Conservation (phyloP, 2,113 vertebrate species). For the Xyliphius kryptos region DNA sequence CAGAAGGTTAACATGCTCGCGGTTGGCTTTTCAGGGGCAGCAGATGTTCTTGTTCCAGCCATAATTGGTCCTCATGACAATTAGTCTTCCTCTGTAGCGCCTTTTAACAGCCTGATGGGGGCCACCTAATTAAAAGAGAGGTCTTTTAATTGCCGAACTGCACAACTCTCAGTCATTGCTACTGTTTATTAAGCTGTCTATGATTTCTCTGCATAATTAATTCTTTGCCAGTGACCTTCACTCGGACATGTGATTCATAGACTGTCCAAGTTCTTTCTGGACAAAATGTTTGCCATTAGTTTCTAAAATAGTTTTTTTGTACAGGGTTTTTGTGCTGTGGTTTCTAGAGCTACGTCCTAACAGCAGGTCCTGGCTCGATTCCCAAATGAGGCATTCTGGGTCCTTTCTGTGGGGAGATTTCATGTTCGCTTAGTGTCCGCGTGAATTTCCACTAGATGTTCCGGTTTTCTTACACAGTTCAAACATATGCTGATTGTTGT, state of each 20-base stretch:
- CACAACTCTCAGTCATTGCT: slow-evolving; percentile 35
- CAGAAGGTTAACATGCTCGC: slow-evolving; percentile 45
- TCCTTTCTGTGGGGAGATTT: no score
- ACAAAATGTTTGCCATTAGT: no score
- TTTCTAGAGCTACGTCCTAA: no score
- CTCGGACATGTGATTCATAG: neutral
- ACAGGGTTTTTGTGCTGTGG: no score
- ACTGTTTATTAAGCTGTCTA: slow-evolving; percentile 39
- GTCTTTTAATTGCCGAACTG: slow-evolving; percentile 45
- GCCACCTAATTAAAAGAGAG: slow-evolving; percentile 48
- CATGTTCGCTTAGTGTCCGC: no score
- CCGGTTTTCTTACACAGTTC: no score
- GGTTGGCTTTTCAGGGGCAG: slow-evolving; percentile 40
- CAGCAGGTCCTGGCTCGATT: no score
- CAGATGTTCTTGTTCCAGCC: slow-evolving; percentile 47
- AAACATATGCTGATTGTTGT: no score
- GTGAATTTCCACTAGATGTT: no score
- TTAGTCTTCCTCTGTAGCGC: slow-evolving; percentile 42
- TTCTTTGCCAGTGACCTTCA: slow-evolving; percentile 25
- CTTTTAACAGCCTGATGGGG: slow-evolving; percentile 50
- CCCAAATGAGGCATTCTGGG: no score
- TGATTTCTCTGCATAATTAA: slow-evolving; percentile 38
- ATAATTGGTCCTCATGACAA: slow-evolving; percentile 60
- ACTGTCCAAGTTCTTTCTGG: no score
- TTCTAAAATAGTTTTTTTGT: no score